phyloP scores from a whole-genome alignment of 2,113 vertebrate genomes.

The Lethenteron reissneri region DNA sequence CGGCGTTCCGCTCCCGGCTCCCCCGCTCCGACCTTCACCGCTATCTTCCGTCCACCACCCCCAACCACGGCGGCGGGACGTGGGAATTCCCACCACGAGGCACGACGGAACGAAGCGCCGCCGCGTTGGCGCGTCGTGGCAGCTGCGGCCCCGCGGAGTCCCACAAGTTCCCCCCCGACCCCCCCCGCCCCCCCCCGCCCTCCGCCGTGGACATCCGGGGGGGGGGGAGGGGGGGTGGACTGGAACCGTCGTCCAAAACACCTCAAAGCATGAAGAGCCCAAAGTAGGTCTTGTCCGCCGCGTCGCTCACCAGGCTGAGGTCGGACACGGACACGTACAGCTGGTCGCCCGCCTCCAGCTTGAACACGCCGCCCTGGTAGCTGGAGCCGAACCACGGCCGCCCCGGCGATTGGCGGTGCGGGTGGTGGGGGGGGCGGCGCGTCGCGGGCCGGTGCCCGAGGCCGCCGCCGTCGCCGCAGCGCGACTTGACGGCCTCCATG shows the following conservation, averaged over 20 bases:
- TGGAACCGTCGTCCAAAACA: neutral
- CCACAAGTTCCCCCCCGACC: too few species aligned
- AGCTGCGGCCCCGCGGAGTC: too few species aligned
- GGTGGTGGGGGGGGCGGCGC: too few species aligned
- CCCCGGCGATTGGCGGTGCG: neutral
- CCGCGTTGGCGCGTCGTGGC: too few species aligned
- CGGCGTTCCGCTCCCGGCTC: too few species aligned
- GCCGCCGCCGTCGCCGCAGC: neutral
- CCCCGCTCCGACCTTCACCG: too few species aligned
- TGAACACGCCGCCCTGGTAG: constrained; percentile 1
- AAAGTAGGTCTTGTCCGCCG: neutral
- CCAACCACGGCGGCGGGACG: too few species aligned
- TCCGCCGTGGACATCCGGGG: neutral
- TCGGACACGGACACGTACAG: neutral
- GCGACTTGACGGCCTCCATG: neutral
- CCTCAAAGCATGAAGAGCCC: neutral
- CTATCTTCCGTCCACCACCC: too few species aligned
- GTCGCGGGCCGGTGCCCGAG: too few species aligned
- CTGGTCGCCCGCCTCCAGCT: neutral
- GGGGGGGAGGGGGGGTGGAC: neutral
- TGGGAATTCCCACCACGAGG: too few species aligned
- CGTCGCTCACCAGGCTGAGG: neutral
- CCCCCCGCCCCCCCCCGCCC: neutral
- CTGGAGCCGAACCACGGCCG: neutral
- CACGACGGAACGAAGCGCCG: too few species aligned